A percentile compares a stretch with the other conserved stretches of the same genome.
Conservation (phyloP, 2,888 invertebrate genomes). For the Agapostemon virescens region DNA sequence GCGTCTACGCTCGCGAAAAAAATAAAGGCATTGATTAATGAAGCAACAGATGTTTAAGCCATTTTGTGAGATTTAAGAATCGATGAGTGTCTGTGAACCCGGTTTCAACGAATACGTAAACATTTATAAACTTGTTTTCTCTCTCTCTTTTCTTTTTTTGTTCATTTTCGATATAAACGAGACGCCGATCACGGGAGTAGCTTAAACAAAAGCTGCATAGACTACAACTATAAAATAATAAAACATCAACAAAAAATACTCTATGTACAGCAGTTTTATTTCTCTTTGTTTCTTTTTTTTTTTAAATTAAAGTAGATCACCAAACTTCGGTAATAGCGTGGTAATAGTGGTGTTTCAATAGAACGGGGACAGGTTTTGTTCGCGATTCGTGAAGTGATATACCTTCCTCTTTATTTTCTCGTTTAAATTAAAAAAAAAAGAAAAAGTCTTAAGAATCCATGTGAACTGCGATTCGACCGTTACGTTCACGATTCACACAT, state of each 20-base stretch:
- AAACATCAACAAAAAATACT: conserved; percentile 76
- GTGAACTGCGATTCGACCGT: conserved; percentile 31
- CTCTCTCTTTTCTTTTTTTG: background rate
- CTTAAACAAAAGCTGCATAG: conserved; percentile 66
- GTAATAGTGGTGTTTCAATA: conserved; percentile 68
- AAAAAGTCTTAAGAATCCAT: conserved; percentile 75
- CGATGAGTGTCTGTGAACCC: background rate
- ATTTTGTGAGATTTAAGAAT: conserved; percentile 39
- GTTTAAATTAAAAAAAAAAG: conserved; percentile 45
- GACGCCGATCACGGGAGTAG: conserved; percentile 48
- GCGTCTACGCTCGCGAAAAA: conserved; percentile 51
- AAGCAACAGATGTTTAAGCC: conserved; percentile 64
- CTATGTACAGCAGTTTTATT: conserved; percentile 80
- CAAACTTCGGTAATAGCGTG: conserved; percentile 61
- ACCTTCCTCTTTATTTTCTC: conserved; percentile 43
- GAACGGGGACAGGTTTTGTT: conserved; percentile 64
- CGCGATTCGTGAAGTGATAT: conserved; percentile 39
- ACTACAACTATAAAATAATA: conserved; percentile 71
- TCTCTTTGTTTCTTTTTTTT: conserved; percentile 54
- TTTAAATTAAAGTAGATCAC: conserved; percentile 66
- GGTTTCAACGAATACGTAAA: background rate
- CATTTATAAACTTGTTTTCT: conserved; percentile 7
- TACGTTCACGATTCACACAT: conserved; percentile 20
- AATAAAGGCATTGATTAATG: conserved; percentile 53
- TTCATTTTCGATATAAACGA: conserved; percentile 21